Conservation (phyloP, 2,888 invertebrate species). For the Cylindroiulus punctatus region DNA sequence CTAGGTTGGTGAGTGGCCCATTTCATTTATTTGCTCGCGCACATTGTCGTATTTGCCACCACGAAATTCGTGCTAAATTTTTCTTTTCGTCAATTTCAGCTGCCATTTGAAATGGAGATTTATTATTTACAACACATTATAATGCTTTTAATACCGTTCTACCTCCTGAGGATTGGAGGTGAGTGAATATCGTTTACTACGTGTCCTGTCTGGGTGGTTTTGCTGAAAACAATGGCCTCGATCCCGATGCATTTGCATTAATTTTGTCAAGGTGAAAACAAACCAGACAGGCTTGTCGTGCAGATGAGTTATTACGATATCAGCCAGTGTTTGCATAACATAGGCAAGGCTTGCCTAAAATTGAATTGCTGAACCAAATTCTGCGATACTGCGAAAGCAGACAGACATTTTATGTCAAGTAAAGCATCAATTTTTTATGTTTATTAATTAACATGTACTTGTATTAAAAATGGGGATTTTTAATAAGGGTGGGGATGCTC, state of each 20-base stretch:
- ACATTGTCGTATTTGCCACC: neutral
- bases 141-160: slow-evolving; percentile 94
- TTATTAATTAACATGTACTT: too few species aligned
- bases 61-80: neutral
- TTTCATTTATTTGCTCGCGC: slow-evolving; percentile 30
- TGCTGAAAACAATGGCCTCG: neutral
- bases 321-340: neutral
- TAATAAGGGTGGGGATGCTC: too few species aligned
- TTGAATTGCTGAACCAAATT: neutral
- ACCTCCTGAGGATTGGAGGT: slow-evolving; percentile 89
- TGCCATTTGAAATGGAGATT: slow-evolving; percentile 89
- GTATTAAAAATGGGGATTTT: too few species aligned
- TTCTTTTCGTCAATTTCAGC: slow-evolving; percentile 70
- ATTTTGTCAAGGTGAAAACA: slow-evolving; percentile 4
- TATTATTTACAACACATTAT: slow-evolving; percentile 97
- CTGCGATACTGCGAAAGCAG: too few species aligned
- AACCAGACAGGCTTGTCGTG: neutral
- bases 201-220: neutral
- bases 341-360: neutral
- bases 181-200: slow-evolving; percentile 62
- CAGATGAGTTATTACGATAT: neutral
- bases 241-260: slow-evolving; percentile 2
- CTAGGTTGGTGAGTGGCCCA: slow-evolving; percentile 77
- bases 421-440: too few species aligned
- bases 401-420: too few species aligned